These are phyloP conservation scores for Lasioglossum marginatum DNA, from an alignment of 2,888 invertebrate genomes.

Conservation along the genomic window DNA sequence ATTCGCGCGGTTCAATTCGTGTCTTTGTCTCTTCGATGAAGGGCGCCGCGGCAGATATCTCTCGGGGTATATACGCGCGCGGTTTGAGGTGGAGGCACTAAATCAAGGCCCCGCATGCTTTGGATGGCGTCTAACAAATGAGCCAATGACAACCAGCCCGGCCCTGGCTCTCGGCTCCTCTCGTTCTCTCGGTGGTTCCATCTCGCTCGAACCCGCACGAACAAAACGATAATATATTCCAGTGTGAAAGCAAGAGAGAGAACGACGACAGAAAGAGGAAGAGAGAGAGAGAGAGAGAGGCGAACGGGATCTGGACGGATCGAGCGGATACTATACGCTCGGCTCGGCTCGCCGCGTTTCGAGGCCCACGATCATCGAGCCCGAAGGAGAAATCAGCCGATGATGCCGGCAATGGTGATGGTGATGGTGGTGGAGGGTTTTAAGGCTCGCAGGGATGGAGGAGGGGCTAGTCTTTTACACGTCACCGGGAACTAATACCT, in stretches of 20 bases:
- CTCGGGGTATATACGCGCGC: conserved; percentile 73
- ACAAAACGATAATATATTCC: conserved; percentile 85
- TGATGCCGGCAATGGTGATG: conserved; percentile 23
- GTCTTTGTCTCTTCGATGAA: conserved; percentile 82
- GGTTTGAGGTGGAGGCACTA: conserved; percentile 82
- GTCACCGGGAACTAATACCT: conserved; percentile 78
- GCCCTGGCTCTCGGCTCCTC: conserved; percentile 71
- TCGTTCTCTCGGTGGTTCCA: conserved; percentile 68
- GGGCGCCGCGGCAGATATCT: conserved; percentile 76
- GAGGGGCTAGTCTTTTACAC: conserved; percentile 69
- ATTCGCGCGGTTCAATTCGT: conserved; percentile 75
- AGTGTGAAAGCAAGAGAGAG: conserved; percentile 61
- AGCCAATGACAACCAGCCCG: conserved; percentile 84
- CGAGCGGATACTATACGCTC: conserved; percentile 69
- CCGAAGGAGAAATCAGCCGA: conserved; percentile 64
- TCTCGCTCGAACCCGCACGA: conserved; percentile 75
- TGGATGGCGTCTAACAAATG: conserved; percentile 85
- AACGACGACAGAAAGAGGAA: not conserved
- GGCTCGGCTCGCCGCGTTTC: conserved; percentile 50
- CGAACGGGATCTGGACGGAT: conserved; percentile 74
- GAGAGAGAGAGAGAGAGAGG: conserved; percentile 57
- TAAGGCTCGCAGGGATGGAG: conserved; percentile 15
- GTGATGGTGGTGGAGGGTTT: not conserved
- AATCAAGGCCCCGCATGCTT: conserved; percentile 85
- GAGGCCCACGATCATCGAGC: conserved; percentile 70